Base-by-base conservation (phyloP, 2,888 invertebrate genomes). In the Drosophila atroscutellata region DNA sequence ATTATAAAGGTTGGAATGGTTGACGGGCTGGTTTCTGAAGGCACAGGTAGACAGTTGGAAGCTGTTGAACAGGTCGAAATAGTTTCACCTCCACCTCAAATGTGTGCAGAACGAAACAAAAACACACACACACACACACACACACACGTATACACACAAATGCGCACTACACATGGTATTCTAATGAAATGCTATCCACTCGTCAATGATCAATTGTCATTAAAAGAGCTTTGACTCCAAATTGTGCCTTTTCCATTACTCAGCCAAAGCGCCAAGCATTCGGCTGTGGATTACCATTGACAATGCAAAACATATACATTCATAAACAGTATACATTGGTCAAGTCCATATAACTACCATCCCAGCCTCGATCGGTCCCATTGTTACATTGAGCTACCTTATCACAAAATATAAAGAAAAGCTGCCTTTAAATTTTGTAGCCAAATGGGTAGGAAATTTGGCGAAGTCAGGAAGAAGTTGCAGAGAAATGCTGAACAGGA, bases 191-290 rank as follows among this genome's bases (percentile, higher is more conserved):
- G 91, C 85, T 90, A 90, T 91, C 91, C 91, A 91, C 91, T 91
- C 90, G 85, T 81, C 84, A 85, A 85, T 91, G 88, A 91, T 91
- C 91, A 92, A 91, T 91, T 91, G 92, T 86, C 91, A 91, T 92
- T 91, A 91, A 91, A 89, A 92, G 92, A 91, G 87, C 90, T 91
- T 92, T 91, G 92, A 92, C 91, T 91, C 82, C 79, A 59, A 81
- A 78, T 59, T 72, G 69, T 58, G 69, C 52, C 56, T 69, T 69
- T 68, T 65, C 64, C 55, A 68, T 65, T 74, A 55, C 60, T 63
- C 65, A 62, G 62, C 52, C 56, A 65, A 70, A 30, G 55, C 42
- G 59, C 37, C 52, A 56, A 64, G 37, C 39, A 36, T 42, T 51
- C 66, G 61, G 68, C 28, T 58, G 45, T 58, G 36, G 55, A 62